These are phyloP conservation scores for Paramacrobiotus metropolitanus DNA, from an alignment of 1,140 invertebrate genomes.

Conservation along the genomic window DNA sequence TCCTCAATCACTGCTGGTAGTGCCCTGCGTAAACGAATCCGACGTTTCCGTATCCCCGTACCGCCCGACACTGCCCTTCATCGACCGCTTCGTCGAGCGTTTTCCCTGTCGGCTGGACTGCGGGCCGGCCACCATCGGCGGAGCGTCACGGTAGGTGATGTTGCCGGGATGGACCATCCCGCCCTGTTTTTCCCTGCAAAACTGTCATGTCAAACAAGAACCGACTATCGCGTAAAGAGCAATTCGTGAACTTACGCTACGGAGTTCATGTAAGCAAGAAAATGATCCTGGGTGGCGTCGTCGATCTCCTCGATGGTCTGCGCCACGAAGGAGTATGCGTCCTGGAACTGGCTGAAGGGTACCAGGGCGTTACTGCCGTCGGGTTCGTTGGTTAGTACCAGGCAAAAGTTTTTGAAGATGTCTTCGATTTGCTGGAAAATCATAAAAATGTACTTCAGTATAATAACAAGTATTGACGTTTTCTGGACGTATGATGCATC, in stretches of 20 bases:
- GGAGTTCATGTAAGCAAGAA: background rate
- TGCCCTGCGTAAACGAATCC: too few relatives aligned
- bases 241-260: background rate
- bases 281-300: background rate
- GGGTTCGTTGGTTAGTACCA: constrained; percentile 50
- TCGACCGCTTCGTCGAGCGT: too few relatives aligned
- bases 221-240: background rate
- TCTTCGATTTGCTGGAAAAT: constrained; percentile 38
- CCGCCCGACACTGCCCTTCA: too few relatives aligned
- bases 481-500: too few relatives aligned
- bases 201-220: background rate
- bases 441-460: too few relatives aligned
- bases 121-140: too few relatives aligned
- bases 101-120: too few relatives aligned
- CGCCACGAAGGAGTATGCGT: constrained; percentile 42
- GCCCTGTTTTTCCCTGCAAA: background rate
- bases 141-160: background rate
- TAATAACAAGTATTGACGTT: background rate
- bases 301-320: background rate
- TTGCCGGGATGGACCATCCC: background rate
- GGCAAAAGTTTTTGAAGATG: constrained; percentile 54
- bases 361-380: constrained; percentile 51
- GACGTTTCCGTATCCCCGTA: too few relatives aligned
- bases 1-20: too few relatives aligned
- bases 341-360: constrained; percentile 35